phyloP scores from a whole-genome alignment of 1,140 invertebrate species.

The Hirudo medicinalis region DNA sequence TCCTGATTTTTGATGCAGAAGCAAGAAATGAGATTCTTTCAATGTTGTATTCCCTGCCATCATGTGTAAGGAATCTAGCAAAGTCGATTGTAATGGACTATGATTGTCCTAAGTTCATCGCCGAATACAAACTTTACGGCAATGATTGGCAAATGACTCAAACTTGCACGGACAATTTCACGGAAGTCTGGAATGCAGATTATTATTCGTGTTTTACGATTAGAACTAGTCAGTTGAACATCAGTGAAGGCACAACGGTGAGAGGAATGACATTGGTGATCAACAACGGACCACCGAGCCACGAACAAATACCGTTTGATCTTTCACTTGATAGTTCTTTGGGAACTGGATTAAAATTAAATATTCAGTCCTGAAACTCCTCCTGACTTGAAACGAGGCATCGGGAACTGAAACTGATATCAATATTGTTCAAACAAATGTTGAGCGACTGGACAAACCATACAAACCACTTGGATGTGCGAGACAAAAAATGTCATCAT shows the following conservation, averaged over 20 bases:
- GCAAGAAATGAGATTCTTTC: no score
- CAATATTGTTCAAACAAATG: not conserved
- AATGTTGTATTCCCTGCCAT: not conserved
- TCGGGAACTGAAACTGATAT: slow-evolving; percentile 1
- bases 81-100: not conserved
- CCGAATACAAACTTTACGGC: not conserved
- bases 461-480: slow-evolving; percentile 2
- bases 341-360: not conserved
- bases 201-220: not conserved
- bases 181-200: not conserved
- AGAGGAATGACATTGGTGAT: not conserved
- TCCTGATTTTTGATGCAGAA: no score
- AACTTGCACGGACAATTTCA: not conserved
- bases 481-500: not conserved
- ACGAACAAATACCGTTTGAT: not conserved
- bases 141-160: not conserved
- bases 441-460: not conserved
- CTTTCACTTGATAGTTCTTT: not conserved
- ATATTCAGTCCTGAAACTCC: not conserved
- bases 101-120: not conserved
- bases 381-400: slow-evolving; percentile 6
- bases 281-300: not conserved
- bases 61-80: not conserved
- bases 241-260: not conserved
- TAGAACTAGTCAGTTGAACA: not conserved